phyloP scores from a whole-genome alignment of 2,888 invertebrate genomes.

The Heliconius ethilla region DNA sequence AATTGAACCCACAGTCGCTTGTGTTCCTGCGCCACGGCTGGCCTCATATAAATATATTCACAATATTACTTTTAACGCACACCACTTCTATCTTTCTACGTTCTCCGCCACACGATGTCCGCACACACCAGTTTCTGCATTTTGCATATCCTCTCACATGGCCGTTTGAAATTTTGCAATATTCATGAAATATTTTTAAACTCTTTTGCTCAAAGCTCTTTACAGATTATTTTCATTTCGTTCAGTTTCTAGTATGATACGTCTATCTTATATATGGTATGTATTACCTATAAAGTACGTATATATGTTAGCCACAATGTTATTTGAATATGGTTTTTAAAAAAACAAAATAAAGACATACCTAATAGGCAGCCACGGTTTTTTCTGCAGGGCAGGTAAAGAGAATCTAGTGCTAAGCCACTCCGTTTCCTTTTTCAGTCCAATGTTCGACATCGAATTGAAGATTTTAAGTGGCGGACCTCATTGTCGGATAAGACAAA shows the following conservation, averaged over 20 bases:
- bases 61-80: background rate
- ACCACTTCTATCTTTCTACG: background rate
- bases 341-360: too few species aligned
- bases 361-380: too few species aligned
- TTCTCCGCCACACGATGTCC: conserved; percentile 23
- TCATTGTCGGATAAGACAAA: too few species aligned
- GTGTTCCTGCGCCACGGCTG: too few species aligned
- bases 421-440: too few species aligned
- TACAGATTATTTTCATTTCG: conserved; percentile 33
- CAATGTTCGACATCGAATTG: too few species aligned
- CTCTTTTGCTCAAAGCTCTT: conserved; percentile 30
- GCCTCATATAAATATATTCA: background rate
- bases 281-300: background rate
- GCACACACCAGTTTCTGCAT: conserved; percentile 33
- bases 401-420: too few species aligned
- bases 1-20: too few species aligned
- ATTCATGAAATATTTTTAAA: conserved; percentile 35
- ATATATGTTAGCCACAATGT: background rate
- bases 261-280: background rate
- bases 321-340: background rate
- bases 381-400: too few species aligned
- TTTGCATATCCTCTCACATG: conserved; percentile 37
- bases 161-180: conserved; percentile 35
- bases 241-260: conserved; percentile 17
- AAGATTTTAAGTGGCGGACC: too few species aligned